Evolutionary conservation across 2,797 vertebrate species (phyloP), one percentile per base, ranked within the genome.

Genomic region (Scleropages formosus): DNA sequence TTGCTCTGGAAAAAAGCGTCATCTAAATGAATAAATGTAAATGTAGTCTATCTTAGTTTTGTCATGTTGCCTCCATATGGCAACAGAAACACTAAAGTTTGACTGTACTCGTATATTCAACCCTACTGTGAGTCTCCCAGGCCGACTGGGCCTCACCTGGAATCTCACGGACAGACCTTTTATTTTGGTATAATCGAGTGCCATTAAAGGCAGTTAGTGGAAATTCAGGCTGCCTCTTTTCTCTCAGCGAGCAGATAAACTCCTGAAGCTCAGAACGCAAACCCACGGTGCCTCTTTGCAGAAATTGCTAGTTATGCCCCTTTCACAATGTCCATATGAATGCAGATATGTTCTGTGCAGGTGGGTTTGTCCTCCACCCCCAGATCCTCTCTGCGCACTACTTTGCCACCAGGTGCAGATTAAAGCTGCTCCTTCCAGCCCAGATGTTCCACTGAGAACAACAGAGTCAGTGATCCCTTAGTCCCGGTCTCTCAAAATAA

Each of bases 381-480:
- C 9, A 24, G 70, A 39, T 31, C 6, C 2, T 39, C 39, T 51
- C 51, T 31, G 68, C 53, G 24, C 47, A 47, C 7, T 20, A 26
- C 20, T n/a, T 39, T 51, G 24, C 12, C 2, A 56, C 53, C 49
- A 70, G 47, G 39, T 71, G 68, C 68, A 58, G 68, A 71, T 71
- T 68, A 71, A 71, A 58, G 51, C 26, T 4, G 51, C 51, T 58
- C 27, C 56, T 31, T 26, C 68, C 31, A 39, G 39, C 22, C 68
- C 68, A 71, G 68, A 71, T 71, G 49, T 58, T 47, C 49, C 26
- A n/a, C 24, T 13, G 26, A 71, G 68, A 51, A 39, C 49, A 7
- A 56, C 16, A 56, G 27, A 56, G 49, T 56, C 68, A 71, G 49
- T 47, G 46, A 58, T 58, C 26, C 68, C 16, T 0, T 8, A 58